Evolutionary conservation across 2,797 vertebrate genomes (phyloP), one percentile per base, ranked within the genome.

Genomic region (Anisognathus igniventris): DNA sequence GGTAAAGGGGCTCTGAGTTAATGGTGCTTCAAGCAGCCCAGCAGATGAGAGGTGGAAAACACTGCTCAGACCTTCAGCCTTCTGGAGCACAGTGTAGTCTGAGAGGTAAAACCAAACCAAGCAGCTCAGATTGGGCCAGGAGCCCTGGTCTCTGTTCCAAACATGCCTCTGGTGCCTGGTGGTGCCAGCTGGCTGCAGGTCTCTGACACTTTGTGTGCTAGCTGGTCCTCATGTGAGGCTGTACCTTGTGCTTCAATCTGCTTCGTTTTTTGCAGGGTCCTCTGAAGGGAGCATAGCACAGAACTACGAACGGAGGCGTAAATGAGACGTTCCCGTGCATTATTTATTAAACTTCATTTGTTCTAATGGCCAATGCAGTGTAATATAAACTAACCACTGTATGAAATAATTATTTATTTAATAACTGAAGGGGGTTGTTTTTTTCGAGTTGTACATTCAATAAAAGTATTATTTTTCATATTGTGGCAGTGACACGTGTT

Each of bases 381-480:
- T 97, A 97, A 97, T 96, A 97, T 96, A 97, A 97, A 96, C 83
- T 82, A 85, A 84, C 75, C 89, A 94, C 96, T 96, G 95, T 85
- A 96, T 17, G 82, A 94, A 97, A 97, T 95, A 96, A 92, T 95
- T 97, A 98, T 98, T 98, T 98, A 98, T 98, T 98, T 98, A 97
- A 97, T 79, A 96, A 83, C 88, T 39, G 23, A 93, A 79, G 92
- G 61, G 57, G 31, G n/a, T 70, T 47, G 12, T 44, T 86, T 88
- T 97, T 96, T 96, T 44, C 20, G 79, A 96, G 96, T 97, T 96
- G 91, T 95, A 97, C 96, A 90, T 95, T 97, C 80, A 98, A 96
- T 97, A 96, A 97, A 97, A 93, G 88, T 39, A 95, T 97, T 98
- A 97, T 98, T 98, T 98, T 98, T 98, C 97, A 97, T 97, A 97